Conservation (phyloP, 2,797 vertebrate species). For the Octomys mimax region DNA sequence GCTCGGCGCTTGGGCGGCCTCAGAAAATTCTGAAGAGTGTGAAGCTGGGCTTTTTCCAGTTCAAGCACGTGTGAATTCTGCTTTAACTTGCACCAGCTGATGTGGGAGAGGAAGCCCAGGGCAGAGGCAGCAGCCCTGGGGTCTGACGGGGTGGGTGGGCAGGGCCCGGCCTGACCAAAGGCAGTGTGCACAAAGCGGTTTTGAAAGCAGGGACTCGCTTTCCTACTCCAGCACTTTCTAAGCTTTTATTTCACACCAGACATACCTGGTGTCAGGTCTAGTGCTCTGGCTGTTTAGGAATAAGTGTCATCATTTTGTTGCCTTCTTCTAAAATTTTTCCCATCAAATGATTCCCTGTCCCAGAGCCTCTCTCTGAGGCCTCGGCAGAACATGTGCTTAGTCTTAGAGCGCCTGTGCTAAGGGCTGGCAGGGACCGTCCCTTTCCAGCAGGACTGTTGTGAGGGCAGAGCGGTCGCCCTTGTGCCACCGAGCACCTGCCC, state of each 20-base stretch:
- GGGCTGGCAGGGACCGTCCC: background rate
- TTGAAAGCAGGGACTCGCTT: background rate
- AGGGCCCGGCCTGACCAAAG: background rate
- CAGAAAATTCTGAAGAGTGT: background rate
- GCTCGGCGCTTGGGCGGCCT: background rate
- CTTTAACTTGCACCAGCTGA: constrained; percentile 78
- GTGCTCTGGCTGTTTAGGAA: constrained; percentile 37
- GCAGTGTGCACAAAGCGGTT: background rate
- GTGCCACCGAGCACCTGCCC: background rate
- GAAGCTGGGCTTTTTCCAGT: background rate
- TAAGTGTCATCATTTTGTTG: background rate
- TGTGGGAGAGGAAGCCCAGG: background rate
- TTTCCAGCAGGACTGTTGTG: background rate
- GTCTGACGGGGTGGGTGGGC: background rate
- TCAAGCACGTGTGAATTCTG: background rate
- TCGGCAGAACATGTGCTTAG: background rate
- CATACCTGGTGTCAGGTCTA: background rate
- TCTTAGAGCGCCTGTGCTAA: background rate
- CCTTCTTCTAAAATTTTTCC: background rate
- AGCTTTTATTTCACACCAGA: background rate
- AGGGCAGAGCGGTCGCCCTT: background rate
- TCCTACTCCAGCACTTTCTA: constrained; percentile 24
- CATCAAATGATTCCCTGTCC: background rate
- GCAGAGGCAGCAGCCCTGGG: background rate
- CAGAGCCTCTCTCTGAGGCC: background rate